Evolutionary conservation across 2,888 invertebrate species (phyloP).

Genomic region (Falcaria lacertinaria): DNA sequence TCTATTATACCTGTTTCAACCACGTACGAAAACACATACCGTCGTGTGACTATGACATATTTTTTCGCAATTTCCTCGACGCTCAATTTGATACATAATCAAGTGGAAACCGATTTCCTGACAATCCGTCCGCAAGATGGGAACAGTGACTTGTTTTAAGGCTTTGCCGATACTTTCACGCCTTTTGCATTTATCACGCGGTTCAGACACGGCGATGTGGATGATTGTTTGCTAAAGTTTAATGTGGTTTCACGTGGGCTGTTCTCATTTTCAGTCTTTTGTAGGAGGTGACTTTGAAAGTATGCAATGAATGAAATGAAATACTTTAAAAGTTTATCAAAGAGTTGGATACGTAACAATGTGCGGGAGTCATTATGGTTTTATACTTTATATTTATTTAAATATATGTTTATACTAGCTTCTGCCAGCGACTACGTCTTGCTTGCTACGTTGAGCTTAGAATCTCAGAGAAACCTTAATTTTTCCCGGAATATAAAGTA

Average conservation of each 20-base stretch:
- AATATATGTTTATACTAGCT: no score
- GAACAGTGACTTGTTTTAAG: neutral
- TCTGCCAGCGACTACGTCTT: no score
- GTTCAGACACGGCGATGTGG: neutral
- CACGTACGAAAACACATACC: neutral
- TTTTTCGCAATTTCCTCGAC: conserved; percentile 18
- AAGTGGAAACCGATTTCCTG: conserved; percentile 1
- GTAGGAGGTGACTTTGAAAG: neutral
- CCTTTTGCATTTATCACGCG: neutral
- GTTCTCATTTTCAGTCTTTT: neutral
- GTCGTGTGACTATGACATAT: conserved; percentile 9
- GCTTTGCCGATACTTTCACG: neutral
- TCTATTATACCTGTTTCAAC: no score
- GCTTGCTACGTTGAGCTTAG: no score
- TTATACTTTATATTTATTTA: no score
- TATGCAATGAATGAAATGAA: neutral
- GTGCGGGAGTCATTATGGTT: no score
- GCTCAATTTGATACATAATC: conserved; percentile 6
- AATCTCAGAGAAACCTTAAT: no score
- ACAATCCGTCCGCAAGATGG: neutral
- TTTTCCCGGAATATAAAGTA: no score
- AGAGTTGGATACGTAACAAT: no score
- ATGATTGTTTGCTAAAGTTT: neutral
- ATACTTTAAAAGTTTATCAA: no score
- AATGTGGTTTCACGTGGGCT: neutral